Evolutionary conservation across 2,888 invertebrate species (phyloP).

Genomic region (Coelopa pilipes): DNA sequence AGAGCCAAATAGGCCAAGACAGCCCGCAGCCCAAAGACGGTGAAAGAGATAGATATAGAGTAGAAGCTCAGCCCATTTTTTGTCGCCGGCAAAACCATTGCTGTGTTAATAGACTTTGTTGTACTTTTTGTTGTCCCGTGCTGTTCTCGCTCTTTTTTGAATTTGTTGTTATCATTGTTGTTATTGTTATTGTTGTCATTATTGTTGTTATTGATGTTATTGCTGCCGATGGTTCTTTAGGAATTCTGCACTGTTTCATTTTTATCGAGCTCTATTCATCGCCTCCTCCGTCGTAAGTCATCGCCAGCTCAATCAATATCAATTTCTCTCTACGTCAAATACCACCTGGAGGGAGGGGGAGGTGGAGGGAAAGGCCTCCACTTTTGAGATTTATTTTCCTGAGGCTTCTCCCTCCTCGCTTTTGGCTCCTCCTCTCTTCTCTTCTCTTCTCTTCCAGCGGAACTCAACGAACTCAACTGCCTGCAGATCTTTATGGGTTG

Average conservation of each 20-base stretch:
- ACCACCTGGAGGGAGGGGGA: neutral
- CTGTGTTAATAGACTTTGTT: too few relatives aligned
- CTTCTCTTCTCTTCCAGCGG: too few relatives aligned
- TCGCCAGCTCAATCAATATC: constrained; percentile 12
- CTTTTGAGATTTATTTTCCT: neutral
- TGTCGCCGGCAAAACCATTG: neutral
- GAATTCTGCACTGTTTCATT: constrained; percentile 8
- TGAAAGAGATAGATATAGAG: neutral
- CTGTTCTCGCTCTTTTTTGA: too few relatives aligned
- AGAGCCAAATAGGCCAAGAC: constrained; percentile 9
- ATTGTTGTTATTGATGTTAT: neutral
- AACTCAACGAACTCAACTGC: too few relatives aligned
- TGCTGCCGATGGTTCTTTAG: neutral
- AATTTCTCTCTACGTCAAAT: neutral
- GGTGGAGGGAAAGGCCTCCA: neutral
- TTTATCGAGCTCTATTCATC: constrained; percentile 12
- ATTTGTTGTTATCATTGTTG: neutral
- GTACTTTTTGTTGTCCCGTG: too few relatives aligned
- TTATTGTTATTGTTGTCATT: neutral
- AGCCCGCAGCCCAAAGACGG: neutral
- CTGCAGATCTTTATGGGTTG: too few relatives aligned
- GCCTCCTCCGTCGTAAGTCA: neutral
- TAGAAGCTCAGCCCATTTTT: neutral
- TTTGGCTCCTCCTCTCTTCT: too few relatives aligned
- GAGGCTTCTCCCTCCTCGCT: too few relatives aligned